Base-by-base conservation (phyloP, 2,888 invertebrate species). In the Agonopterix alstromeriana region DNA sequence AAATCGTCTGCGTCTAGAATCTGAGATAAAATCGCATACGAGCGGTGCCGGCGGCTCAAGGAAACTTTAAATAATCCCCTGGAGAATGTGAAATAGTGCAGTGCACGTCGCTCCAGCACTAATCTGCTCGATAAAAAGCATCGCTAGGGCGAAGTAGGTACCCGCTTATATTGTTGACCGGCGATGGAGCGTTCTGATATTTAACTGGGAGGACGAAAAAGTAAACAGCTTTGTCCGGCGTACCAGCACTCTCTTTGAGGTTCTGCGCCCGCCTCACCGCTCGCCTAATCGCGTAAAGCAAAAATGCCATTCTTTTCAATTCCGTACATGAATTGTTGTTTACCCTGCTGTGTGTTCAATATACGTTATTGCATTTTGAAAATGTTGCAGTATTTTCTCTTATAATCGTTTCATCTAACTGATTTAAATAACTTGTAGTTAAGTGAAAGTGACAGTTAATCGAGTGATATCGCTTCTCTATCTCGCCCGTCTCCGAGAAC, bases 121-220 rank as follows among this genome's bases (percentile, higher is more conserved):
- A 77, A 77, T 77, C 77, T 75, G 63, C 53, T 60, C 68, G 70
- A 74, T 74, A 75, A 77, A 77, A 77, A 77, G 67, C 67, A 67
- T 72, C 67, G 58, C 64, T 48, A 54, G 57, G 56, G 59, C 60
- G 54, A 51, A 62, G 61, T 27, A 27, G 27, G 27, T 61, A 65
- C 61, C 48, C 59, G 70, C 70, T 75, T 74, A 73, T 73, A 64
- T 35, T 73, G 73, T 77, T 74, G 75, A 70, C 73, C 69, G 67
- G 71, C 73, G 73, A 76, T 76, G 67, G 67, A 77, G 60, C 70
- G 70, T 69, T 65, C 71, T 72, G 76, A 78, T 77, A 77, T 76
- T 76, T 73, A 74, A 73, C 72, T 63, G 69, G 58, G 65, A 66
- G 64, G 62, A 70, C 62, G 65, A 67, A 76, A 76, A 73, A 74